These are phyloP conservation scores for Bombus superbus DNA, from an alignment of 1,140 invertebrate genomes.

Conservation along the genomic window DNA sequence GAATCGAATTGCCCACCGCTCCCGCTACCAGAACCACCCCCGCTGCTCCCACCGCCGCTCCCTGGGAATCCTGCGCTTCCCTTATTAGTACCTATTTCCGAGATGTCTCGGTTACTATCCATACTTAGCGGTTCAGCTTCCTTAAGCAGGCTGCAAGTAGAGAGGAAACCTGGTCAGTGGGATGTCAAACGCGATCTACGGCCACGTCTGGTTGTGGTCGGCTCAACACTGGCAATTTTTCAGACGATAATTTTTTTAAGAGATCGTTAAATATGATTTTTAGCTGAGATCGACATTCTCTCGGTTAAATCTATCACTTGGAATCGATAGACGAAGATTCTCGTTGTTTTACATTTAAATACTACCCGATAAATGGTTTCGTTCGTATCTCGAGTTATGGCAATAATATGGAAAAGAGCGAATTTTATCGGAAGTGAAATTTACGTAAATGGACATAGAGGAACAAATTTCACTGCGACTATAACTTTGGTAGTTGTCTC, in stretches of 20 bases:
- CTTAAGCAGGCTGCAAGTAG: conserved; percentile 87
- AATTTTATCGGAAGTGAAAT: too few species aligned
- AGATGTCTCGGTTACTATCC: conserved; percentile 83
- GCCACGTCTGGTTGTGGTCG: conserved; percentile 40
- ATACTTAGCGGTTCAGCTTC: conserved; percentile 90
- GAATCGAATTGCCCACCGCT: conserved; percentile 78
- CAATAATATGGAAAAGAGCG: too few species aligned
- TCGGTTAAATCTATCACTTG: background rate
- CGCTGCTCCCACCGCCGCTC: conserved; percentile 41
- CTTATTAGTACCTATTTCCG: conserved; percentile 78
- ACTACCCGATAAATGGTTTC: too few species aligned
- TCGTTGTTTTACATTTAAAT: too few species aligned
- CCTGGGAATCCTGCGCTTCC: conserved; percentile 73
- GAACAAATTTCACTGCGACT: too few species aligned
- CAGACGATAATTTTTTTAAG: background rate
- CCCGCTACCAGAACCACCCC: conserved; percentile 54
- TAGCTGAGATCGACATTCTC: conserved; percentile 37
- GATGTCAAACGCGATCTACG: conserved; percentile 22
- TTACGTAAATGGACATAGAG: too few species aligned
- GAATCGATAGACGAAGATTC: conserved; percentile 9
- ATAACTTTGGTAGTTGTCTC: too few species aligned
- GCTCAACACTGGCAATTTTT: background rate
- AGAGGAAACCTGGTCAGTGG: conserved; percentile 22
- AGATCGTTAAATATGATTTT: background rate
- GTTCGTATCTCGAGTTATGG: too few species aligned